Percentiles rank a stretch among this genome's conserved stretches.
These are phyloP conservation scores for Ramphastos sulfuratus DNA, from an alignment of 2,113 vertebrate genomes.

Conservation along the genomic window DNA sequence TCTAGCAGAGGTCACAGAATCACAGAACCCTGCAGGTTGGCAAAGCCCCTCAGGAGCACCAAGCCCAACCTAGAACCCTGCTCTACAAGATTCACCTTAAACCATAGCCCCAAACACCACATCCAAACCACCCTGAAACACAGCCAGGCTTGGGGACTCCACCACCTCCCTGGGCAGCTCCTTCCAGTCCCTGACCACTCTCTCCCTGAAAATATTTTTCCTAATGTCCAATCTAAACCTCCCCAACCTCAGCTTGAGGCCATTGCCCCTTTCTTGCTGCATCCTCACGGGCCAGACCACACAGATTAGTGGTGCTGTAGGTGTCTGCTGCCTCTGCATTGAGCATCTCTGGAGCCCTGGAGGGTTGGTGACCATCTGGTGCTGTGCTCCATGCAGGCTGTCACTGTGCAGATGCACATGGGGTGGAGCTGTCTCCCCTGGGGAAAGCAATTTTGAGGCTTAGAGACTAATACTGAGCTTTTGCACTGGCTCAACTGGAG, in stretches of 20 bases:
- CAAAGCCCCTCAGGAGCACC: no score
- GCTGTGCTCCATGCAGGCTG: background rate
- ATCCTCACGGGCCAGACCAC: background rate
- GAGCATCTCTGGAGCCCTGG: background rate
- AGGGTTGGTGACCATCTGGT: background rate
- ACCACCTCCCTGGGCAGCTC: no score
- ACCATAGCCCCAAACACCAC: no score
- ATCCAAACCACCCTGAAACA: no score
- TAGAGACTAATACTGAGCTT: background rate
- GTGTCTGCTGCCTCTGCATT: background rate
- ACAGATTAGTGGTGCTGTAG: background rate
- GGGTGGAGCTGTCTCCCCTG: background rate
- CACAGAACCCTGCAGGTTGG: no score
- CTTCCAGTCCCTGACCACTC: no score
- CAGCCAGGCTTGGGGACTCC: no score
- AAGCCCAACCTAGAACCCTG: no score
- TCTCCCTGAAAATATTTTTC: no score
- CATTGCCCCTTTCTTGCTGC: background rate
- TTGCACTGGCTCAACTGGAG: background rate
- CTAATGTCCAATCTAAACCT: no score
- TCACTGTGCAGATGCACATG: background rate
- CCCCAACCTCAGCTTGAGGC: no score
- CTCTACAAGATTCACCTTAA: no score
- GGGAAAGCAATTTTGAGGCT: background rate
- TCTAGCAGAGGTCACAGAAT: background rate